These are phyloP conservation scores for Phainopepla nitens DNA, from an alignment of 2,113 vertebrate species.

Conservation along the genomic window DNA sequence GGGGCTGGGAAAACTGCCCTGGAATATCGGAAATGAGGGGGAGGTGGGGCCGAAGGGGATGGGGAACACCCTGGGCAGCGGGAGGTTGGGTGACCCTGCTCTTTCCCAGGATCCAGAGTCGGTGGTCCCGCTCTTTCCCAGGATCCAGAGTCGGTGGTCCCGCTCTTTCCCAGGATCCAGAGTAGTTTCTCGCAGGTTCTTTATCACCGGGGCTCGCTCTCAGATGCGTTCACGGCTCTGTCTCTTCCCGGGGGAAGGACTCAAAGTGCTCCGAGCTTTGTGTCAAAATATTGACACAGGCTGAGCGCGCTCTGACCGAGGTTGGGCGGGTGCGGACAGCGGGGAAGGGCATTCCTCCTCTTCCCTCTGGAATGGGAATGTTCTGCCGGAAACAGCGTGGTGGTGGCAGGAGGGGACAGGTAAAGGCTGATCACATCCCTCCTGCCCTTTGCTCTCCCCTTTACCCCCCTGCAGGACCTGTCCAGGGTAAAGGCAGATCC, in stretches of 20 bases:
- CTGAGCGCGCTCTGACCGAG: background rate
- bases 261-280: background rate
- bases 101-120: background rate
- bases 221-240: background rate
- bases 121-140: background rate
- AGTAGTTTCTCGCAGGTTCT: background rate
- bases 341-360: background rate
- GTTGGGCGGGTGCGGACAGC: background rate
- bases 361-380: background rate
- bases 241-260: background rate
- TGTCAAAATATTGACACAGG: background rate
- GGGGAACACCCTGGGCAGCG: background rate
- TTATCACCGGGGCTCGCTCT: background rate
- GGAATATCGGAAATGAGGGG: fast-evolving
- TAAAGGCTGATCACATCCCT: fast-evolving
- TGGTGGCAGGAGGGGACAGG: background rate
- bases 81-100: background rate
- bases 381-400: background rate
- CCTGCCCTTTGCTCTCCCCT: background rate
- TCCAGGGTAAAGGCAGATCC: slow-evolving; percentile 63
- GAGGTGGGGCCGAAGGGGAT: background rate
- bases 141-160: background rate
- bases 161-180: background rate
- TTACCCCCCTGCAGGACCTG: slow-evolving; percentile 39
- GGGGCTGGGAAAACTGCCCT: background rate